Evolutionary conservation across 2,888 invertebrate species (phyloP), one percentile per base, ranked within the genome.

Genomic region (Eupithecia abbreviata): DNA sequence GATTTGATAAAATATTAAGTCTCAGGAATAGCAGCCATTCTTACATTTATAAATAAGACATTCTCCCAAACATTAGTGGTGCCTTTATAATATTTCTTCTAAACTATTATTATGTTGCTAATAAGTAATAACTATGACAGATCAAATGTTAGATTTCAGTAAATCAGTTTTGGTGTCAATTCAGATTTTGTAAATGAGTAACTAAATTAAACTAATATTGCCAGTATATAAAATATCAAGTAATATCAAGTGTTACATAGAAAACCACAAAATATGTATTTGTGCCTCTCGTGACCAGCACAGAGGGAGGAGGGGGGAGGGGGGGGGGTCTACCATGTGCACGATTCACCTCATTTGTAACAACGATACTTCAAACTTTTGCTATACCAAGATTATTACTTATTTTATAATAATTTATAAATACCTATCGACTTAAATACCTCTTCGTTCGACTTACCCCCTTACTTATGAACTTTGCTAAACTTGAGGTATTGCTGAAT

Each of bases 371-470:
- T 42, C 66, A 13, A 65, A 15, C 62, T 62, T 42, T 42, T 3
- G 42, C 66, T 66, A 66, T 42, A 68, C 71, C 71, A 55, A n/a
- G 9, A 45, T 15, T 68, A 68, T 68, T 68, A 45, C 55, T 55
- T 71, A 68, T 68, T 66, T 42, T 42, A 43, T 45, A 45, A 68
- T 45, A 45, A 43, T 45, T 42, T 43, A n/a, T 68, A 49, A n/a
- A 69, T 69, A 47, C 45, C 47, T 45, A 47, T 69, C 47, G 18
- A 69, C 42, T 72, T 72, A 62, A 70, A 70, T 72, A 83, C 84
- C 85, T 62, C 58, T 2, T 58, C 58, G 58, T 18, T 18, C 55
- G 55, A 51, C 30, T 62, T 30, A 62, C 10, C 18, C 10, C 62
- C n/a, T 30, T 12, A 30, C 30, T 30, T 62, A 62, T 62, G 30